Evolutionary conservation across 2,888 invertebrate genomes (phyloP).

Genomic region (Zaprionus lineosus): DNA sequence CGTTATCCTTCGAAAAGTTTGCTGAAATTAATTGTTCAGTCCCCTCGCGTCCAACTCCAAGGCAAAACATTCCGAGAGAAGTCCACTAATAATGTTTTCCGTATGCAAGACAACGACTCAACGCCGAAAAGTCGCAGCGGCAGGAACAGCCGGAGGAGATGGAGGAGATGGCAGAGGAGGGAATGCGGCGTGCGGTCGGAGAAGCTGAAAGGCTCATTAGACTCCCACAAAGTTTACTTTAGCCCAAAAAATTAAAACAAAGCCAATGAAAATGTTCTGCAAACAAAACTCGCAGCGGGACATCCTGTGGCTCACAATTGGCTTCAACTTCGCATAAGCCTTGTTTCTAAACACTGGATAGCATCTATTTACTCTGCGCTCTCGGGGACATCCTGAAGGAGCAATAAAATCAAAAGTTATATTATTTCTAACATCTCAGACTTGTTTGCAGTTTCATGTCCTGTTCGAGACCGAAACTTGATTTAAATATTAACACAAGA

Average conservation of each 20-base stretch:
- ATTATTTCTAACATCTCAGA: too few relatives aligned
- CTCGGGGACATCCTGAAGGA: not conserved
- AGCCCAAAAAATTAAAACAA: slow-evolving; percentile 11
- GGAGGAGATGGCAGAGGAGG: too few relatives aligned
- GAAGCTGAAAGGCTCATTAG: slow-evolving; percentile 40
- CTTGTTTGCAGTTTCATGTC: too few relatives aligned
- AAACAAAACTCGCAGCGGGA: slow-evolving; percentile 22
- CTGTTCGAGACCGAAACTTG: too few relatives aligned
- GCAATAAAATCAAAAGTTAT: not conserved
- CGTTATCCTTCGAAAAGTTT: slow-evolving; percentile 25
- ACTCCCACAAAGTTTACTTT: slow-evolving; percentile 19
- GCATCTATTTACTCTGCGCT: slow-evolving; percentile 6
- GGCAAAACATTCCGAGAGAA: not conserved
- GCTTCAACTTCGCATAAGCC: slow-evolving; percentile 31
- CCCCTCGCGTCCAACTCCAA: slow-evolving; percentile 24
- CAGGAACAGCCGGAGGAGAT: too few relatives aligned
- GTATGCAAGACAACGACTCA: slow-evolving; percentile 55
- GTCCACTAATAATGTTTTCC: slow-evolving; percentile 50
- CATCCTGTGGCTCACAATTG: slow-evolving; percentile 34
- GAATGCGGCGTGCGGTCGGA: too few relatives aligned
- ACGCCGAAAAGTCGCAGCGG: too few relatives aligned
- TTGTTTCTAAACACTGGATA: not conserved
- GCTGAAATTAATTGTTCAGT: slow-evolving; percentile 54
- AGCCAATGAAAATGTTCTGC: slow-evolving; percentile 24
- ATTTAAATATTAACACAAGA: too few relatives aligned